Base-by-base conservation (phyloP, 1,140 invertebrate species). In the Achroia grisella region DNA sequence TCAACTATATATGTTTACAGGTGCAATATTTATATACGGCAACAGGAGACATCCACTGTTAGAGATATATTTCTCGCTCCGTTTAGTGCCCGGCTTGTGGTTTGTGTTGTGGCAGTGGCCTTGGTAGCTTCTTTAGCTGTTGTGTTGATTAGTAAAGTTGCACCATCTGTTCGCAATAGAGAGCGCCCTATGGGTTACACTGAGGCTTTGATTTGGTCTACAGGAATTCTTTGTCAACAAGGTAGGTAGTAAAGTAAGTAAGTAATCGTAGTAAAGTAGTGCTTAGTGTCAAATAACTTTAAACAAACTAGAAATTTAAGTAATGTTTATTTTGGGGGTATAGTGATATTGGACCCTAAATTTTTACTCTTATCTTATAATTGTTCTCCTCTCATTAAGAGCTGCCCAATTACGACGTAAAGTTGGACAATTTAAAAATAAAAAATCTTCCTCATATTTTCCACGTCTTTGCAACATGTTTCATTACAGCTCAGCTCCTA, bases 141-240 rank as follows among this genome's bases (percentile, higher is more conserved):
- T 63, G 68, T 87, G n/a, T 40, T 86, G 1, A 88, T 89, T 15
- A 88, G 56, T 34, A 57, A 48, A 49, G 40, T 69, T 8, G 56
- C 80, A 4, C 56, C 78, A 8, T 58, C 68, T 15, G 42, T 68
- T 23, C 54, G 71, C 2, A 61, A 62, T 1, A 58, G 65, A 11
- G 13, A 44, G 2, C 75, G 67, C 13, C 56, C 62, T 8, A 77
- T 85, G 52, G 87, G 81, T 8, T 82, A 86, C 13, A 85, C 86
- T 0, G 89, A 90, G 41, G 87, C 88, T 1, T 60, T 88, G 0
- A 58, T 90, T 37, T 90, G 89, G 88, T 89, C 89, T 6, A 84
- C 88, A 31, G 88, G 88, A 35, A 89, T 91, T 35, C 84, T 91
- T 56, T 90, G 89, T 59, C 90, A 90, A 77, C 90, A 91, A 88